A percentile compares a stretch with the other conserved stretches of the same genome.
These are phyloP conservation scores for Zaprionus bogoriensis DNA, from an alignment of 2,888 invertebrate species.

Conservation along the genomic window DNA sequence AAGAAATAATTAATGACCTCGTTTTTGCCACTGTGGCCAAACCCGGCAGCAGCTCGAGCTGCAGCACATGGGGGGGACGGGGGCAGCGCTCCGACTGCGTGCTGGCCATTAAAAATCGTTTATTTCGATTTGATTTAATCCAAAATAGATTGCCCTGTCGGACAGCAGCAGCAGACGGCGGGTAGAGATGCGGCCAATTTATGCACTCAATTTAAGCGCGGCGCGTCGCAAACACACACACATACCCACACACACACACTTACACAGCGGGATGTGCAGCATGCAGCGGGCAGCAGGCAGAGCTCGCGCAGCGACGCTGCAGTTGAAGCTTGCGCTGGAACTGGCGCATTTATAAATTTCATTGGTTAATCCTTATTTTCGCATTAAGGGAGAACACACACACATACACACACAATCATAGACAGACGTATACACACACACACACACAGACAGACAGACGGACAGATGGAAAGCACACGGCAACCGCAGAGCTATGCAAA, in stretches of 20 bases:
- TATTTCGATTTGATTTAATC: conserved; percentile 83
- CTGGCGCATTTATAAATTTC: conserved; percentile 82
- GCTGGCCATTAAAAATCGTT: conserved; percentile 82
- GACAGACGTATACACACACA: not conserved
- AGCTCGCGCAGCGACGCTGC: not conserved
- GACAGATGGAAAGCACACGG: not conserved
- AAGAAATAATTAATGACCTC: conserved; percentile 83
- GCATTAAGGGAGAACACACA: conserved; percentile 59
- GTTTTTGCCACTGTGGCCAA: conserved; percentile 79
- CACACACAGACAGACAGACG: conserved; percentile 1
- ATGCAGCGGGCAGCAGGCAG: not conserved
- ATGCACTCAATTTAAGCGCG: conserved; percentile 77
- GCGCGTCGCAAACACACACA: not conserved
- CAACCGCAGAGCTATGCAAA: conserved; percentile 62
- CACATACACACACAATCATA: conserved; percentile 2
- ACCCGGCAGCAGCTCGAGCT: not conserved
- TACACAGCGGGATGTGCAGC: conserved; percentile 11
- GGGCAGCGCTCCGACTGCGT: conserved; percentile 1
- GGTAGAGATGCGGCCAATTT: conserved; percentile 65
- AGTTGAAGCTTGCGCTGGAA: conserved; percentile 20
- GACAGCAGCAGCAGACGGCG: conserved; percentile 23
- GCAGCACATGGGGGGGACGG: not conserved
- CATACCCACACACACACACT: not conserved
- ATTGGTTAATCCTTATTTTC: conserved; percentile 81
- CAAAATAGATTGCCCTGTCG: conserved; percentile 80